Evolutionary conservation across 2,113 vertebrate species (phyloP).

Genomic region (Tachycineta bicolor): DNA sequence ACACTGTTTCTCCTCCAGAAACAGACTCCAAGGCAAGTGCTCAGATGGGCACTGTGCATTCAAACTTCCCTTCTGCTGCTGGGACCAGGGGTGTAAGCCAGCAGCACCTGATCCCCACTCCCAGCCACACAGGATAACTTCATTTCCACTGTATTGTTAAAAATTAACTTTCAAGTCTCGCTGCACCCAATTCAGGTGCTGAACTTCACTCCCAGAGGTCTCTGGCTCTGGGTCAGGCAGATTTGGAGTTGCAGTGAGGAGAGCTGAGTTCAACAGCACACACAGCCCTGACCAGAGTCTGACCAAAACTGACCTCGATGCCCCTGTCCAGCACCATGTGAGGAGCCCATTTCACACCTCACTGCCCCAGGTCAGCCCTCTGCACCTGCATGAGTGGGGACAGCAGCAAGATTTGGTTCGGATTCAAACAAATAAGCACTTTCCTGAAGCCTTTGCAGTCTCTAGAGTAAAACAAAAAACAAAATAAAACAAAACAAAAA

Average conservation of each 20-base stretch:
- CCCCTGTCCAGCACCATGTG: not conserved
- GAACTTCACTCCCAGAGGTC: not conserved
- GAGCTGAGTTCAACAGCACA: not conserved
- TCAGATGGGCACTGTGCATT: not conserved
- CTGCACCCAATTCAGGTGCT: not conserved
- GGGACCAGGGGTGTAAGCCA: not conserved
- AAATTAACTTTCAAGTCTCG: not conserved
- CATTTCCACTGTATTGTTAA: not conserved
- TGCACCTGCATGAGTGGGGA: not conserved
- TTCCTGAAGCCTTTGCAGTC: not conserved
- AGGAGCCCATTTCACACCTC: constrained; percentile 9
- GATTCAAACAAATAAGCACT: not conserved
- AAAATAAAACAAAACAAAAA: not conserved
- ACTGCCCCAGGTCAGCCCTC: not conserved
- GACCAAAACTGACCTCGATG: rapidly evolving
- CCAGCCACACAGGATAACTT: not conserved
- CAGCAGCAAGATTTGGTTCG: not conserved
- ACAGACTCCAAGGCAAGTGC: not conserved
- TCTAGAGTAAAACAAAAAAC: not conserved
- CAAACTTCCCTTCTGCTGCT: not conserved
- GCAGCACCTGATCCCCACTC: not conserved
- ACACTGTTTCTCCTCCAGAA: not conserved
- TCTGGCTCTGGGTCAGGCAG: not conserved
- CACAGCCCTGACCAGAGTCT: not conserved
- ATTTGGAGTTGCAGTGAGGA: not conserved